phyloP scores from a whole-genome alignment of 2,113 vertebrate genomes.

The Calidris pugnax region DNA sequence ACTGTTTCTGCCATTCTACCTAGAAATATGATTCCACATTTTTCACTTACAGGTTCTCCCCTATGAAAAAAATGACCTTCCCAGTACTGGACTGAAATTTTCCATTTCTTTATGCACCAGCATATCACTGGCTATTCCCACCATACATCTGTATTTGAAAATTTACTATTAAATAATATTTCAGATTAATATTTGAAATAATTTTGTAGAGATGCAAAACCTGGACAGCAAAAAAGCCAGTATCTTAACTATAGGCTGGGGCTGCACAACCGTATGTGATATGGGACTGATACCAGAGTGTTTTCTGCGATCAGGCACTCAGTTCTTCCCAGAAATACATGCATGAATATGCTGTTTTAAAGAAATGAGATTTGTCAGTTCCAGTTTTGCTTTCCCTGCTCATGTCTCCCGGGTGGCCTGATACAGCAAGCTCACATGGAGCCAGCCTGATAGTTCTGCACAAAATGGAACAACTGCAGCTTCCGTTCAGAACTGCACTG shows the following conservation, averaged over 20 bases:
- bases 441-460: background rate
- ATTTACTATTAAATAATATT: background rate
- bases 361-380: background rate
- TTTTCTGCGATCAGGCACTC: background rate
- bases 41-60: background rate
- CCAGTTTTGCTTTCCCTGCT: background rate
- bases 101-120: background rate
- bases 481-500: background rate
- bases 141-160: background rate
- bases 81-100: background rate
- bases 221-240: background rate
- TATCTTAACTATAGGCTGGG: background rate
- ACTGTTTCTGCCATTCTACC: background rate
- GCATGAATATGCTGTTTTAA: background rate
- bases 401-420: accelerated
- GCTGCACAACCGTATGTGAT: background rate
- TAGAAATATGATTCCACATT: background rate
- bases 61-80: background rate
- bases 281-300: background rate
- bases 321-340: background rate
- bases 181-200: background rate
- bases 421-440: background rate
- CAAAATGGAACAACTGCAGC: background rate
- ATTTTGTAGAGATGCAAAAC: background rate
- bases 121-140: background rate